Percentiles rank a stretch among this genome's conserved stretches.
Conservation (phyloP, 2,888 invertebrate genomes). For the Lasioglossum pauxillum region DNA sequence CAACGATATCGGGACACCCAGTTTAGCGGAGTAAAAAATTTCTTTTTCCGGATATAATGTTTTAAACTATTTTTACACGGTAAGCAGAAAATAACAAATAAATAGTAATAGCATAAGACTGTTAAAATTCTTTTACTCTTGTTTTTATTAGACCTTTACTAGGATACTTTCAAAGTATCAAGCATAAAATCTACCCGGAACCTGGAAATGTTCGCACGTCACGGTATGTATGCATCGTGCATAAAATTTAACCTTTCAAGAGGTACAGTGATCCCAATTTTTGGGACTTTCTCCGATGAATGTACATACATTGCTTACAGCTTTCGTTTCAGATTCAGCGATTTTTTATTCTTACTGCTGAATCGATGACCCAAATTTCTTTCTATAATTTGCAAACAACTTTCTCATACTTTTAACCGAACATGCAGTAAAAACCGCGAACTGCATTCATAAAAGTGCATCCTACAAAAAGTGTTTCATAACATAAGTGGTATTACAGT, state of each 20-base stretch:
- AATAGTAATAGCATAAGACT: too few species aligned
- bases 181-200: not conserved
- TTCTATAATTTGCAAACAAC: constrained; percentile 11
- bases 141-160: too few species aligned
- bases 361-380: constrained; percentile 53
- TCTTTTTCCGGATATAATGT: too few species aligned
- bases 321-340: constrained; percentile 36
- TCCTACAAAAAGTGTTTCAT: not conserved
- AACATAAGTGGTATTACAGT: not conserved
- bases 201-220: not conserved
- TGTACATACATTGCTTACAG: constrained; percentile 65
- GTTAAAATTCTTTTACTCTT: too few species aligned
- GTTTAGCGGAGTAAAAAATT: too few species aligned
- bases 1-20: too few species aligned
- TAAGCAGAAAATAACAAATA: too few species aligned
- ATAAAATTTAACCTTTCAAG: not conserved
- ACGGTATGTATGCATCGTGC: not conserved
- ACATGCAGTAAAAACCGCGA: too few species aligned
- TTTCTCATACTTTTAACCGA: constrained; percentile 1
- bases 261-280: constrained; percentile 68
- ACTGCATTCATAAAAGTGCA: constrained; percentile 3
- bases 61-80: too few species aligned
- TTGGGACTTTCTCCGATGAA: constrained; percentile 73
- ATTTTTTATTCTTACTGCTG: constrained; percentile 17
- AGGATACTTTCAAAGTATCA: too few species aligned